A percentile compares a stretch with the other conserved stretches of the same genome.
These are phyloP conservation scores for Daphoenositta chrysoptera DNA, from an alignment of 2,113 vertebrate genomes.

Conservation along the genomic window DNA sequence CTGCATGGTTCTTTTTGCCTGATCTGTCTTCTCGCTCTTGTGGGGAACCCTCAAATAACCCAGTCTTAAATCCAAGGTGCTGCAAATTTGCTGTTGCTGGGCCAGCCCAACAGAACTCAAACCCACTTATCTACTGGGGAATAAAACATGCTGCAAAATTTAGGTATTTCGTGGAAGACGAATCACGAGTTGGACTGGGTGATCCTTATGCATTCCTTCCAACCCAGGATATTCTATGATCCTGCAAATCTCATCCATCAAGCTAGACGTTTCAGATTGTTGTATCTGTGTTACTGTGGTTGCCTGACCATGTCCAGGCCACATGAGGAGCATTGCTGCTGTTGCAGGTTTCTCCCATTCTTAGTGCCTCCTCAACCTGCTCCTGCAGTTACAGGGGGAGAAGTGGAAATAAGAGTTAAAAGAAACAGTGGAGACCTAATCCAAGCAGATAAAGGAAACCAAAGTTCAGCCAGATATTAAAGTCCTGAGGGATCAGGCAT, in stretches of 20 bases:
- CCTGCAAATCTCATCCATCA: not conserved
- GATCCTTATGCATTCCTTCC: not conserved
- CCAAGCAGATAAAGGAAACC: not conserved
- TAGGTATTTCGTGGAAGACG: not conserved
- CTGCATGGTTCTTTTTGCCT: not conserved
- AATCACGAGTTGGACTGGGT: not conserved
- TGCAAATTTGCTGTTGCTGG: not conserved
- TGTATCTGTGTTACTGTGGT: not conserved
- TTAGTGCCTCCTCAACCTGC: not conserved
- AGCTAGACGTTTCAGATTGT: not conserved
- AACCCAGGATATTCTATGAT: not conserved
- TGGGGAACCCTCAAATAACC: not conserved
- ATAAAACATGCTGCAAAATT: not conserved
- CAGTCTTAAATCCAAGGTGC: not conserved
- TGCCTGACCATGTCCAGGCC: not conserved
- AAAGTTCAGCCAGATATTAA: not conserved
- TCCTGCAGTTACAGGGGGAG: not conserved
- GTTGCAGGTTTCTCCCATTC: not conserved
- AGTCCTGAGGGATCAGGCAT: not conserved
- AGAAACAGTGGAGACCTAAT: not conserved
- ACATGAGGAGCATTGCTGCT: not conserved
- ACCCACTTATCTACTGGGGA: not conserved
- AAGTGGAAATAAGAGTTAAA: not conserved
- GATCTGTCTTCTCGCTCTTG: fast-evolving
- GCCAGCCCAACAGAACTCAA: not conserved